Evolutionary conservation across 2,113 vertebrate genomes (phyloP).

Genomic region (Sphyrna mokarran): DNA sequence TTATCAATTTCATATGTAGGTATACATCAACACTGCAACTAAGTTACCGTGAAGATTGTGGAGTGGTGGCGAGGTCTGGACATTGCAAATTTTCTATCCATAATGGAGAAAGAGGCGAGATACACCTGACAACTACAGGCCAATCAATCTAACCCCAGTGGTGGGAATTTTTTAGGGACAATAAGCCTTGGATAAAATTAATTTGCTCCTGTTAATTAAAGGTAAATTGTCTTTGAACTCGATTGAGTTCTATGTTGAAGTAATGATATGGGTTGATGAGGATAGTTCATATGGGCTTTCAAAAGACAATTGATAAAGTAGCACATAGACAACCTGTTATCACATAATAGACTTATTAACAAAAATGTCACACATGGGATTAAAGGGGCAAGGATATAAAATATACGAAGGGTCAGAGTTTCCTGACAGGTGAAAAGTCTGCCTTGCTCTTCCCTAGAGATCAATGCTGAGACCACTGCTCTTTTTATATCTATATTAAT

Average conservation of each 20-base stretch:
- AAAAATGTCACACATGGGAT: not conserved
- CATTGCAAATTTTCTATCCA: not conserved
- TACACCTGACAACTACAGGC: not conserved
- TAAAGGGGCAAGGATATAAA: not conserved
- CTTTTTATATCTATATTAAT: not conserved
- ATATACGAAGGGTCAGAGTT: not conserved
- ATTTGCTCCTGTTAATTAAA: not conserved
- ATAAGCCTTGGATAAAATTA: not conserved
- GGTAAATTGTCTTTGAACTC: not conserved
- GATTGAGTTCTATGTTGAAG: not conserved
- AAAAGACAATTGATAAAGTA: not conserved
- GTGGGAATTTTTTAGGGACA: not conserved
- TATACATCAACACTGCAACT: too few relatives aligned
- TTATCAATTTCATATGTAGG: too few relatives aligned
- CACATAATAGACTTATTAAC: not conserved
- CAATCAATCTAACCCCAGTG: not conserved
- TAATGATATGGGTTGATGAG: not conserved
- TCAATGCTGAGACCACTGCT: not conserved
- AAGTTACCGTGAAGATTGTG: not conserved
- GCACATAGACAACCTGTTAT: not conserved
- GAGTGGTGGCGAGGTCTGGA: not conserved
- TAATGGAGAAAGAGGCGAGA: not conserved
- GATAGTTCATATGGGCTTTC: not conserved
- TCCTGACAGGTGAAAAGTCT: not conserved
- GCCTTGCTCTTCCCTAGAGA: not conserved